These are phyloP conservation scores for Choloepus hoffmanni DNA, from an alignment of 2,113 vertebrate species.

Conservation along the genomic window DNA sequence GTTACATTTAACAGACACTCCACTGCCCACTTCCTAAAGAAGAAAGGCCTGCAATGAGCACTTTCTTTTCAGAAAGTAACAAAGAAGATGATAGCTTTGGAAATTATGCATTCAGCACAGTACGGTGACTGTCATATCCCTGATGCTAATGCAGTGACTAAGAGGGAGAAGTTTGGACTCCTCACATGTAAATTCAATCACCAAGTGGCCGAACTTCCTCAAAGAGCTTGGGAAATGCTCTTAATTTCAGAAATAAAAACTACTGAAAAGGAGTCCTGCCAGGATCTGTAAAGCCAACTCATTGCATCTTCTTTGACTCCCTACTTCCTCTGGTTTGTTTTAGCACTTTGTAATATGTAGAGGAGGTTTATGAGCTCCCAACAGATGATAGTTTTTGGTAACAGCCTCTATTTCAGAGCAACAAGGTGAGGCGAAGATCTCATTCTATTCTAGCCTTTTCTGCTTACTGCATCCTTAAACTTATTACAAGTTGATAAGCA, in stretches of 20 bases:
- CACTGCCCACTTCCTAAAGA: rapidly evolving
- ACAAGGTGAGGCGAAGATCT: neutral
- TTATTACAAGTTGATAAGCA: neutral
- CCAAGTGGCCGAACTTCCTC: conserved; percentile 45
- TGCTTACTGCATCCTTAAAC: neutral
- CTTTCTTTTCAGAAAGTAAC: neutral
- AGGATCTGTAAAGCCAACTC: neutral
- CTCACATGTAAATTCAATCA: conserved; percentile 62
- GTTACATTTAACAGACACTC: rapidly evolving
- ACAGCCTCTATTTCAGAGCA: neutral
- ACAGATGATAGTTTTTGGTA: rapidly evolving
- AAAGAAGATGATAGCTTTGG: neutral
- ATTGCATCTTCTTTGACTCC: rapidly evolving
- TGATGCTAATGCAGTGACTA: neutral
- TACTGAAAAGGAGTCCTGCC: neutral
- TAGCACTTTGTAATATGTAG: neutral
- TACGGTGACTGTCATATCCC: neutral
- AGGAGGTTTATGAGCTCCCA: neutral
- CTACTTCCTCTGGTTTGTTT: neutral
- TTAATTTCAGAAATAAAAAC: conserved; percentile 39
- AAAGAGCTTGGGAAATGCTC: neutral
- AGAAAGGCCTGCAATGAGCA: neutral
- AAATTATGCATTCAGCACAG: neutral
- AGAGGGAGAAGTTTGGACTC: conserved; percentile 26
- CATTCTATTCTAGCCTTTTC: neutral